Conservation (phyloP, 2,797 vertebrate genomes). For the Taenioides sp. region DNA sequence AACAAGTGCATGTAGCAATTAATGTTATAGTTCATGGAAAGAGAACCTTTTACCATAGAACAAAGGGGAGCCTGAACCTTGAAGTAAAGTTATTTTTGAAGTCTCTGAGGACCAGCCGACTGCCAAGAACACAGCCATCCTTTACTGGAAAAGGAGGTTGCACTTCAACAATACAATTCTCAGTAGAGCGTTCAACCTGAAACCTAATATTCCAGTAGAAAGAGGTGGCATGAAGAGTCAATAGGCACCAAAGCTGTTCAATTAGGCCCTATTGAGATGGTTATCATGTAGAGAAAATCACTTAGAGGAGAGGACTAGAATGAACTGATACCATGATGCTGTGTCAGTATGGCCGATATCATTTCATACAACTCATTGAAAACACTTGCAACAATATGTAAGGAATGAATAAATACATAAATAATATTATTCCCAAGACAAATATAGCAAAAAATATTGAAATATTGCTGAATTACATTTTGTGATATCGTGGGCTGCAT, state of each 20-base stretch:
- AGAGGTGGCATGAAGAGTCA: slow-evolving; percentile 2
- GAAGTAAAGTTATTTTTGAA: slow-evolving; percentile 23
- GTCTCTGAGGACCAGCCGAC: slow-evolving; percentile 11
- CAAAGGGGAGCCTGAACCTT: slow-evolving; percentile 13
- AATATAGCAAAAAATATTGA: no score
- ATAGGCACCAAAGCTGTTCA: background rate
- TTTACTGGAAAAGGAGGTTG: slow-evolving; percentile 8
- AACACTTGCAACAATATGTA: background rate
- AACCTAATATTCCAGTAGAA: slow-evolving; percentile 2
- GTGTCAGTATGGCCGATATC: background rate
- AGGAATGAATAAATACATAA: no score
- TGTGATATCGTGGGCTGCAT: no score
- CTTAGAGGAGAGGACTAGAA: background rate
- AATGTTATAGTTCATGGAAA: slow-evolving; percentile 18
- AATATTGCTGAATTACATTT: no score
- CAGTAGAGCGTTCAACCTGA: slow-evolving; percentile 8
- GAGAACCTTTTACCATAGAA: slow-evolving; percentile 10
- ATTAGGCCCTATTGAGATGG: slow-evolving; percentile 2
- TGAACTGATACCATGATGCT: background rate
- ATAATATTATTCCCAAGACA: no score
- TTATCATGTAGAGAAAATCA: slow-evolving; percentile 6
- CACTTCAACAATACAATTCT: slow-evolving; percentile 5
- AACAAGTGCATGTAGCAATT: slow-evolving; percentile 11
- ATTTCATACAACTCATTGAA: background rate
- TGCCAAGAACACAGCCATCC: slow-evolving; percentile 4